phyloP scores from a whole-genome alignment of 1,140 invertebrate species.

The Armadillidium nasatum region DNA sequence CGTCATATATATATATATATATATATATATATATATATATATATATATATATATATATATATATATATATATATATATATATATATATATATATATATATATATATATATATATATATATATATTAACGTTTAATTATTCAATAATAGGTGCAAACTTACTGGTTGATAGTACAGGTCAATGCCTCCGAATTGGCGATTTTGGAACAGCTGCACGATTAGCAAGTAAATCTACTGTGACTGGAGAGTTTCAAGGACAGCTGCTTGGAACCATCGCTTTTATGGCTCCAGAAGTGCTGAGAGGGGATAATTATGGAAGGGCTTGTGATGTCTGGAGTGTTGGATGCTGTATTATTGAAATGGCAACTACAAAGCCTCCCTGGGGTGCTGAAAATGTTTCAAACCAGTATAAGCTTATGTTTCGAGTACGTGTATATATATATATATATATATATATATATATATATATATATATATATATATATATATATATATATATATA shows the following conservation, averaged over 20 bases:
- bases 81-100: too few relatives aligned
- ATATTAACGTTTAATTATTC: too few relatives aligned
- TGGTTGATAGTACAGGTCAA: constrained; percentile 55
- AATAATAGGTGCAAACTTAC: constrained; percentile 53
- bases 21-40: too few relatives aligned
- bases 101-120: too few relatives aligned
- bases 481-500: not conserved
- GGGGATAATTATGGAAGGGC: constrained; percentile 55
- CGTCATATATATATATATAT: too few relatives aligned
- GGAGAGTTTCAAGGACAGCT: constrained; percentile 56
- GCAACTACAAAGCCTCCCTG: constrained; percentile 54
- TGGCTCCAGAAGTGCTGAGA: constrained; percentile 57
- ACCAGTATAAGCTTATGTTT: constrained; percentile 55
- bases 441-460: not conserved
- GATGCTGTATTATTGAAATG: constrained; percentile 57
- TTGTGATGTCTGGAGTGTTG: constrained; percentile 57
- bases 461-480: not conserved
- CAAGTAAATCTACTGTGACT: constrained; percentile 51
- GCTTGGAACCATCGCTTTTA: constrained; percentile 56
- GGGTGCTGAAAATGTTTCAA: constrained; percentile 53
- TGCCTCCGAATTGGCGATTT: constrained; percentile 55
- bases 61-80: too few relatives aligned
- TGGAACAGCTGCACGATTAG: constrained; percentile 53
- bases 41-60: too few relatives aligned
- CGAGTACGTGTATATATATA: constrained; percentile 48